Evolutionary conservation across 1,140 invertebrate genomes (phyloP).

Genomic region (Odontomachus brunneus): DNA sequence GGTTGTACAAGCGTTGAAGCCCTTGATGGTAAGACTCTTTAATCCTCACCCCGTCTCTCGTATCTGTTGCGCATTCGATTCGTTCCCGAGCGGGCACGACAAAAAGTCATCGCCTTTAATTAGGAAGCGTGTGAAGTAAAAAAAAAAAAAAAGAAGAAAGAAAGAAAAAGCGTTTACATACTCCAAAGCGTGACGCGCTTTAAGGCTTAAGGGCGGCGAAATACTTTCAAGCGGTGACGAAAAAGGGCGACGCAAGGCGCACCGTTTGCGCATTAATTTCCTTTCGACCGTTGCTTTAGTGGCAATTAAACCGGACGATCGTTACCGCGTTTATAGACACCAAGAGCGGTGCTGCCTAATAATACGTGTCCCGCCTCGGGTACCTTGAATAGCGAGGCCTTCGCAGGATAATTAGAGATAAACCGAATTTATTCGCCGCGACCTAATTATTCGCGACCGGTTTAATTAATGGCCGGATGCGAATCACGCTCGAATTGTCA

Average conservation of each 20-base stretch:
- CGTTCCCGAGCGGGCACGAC: neutral
- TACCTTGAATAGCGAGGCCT: conserved; percentile 67
- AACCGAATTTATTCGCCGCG: conserved; percentile 73
- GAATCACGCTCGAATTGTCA: conserved; percentile 65
- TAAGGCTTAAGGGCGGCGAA: conserved; percentile 17
- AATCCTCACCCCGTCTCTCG: neutral
- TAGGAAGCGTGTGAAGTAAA: conserved; percentile 17
- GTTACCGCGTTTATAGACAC: conserved; percentile 54
- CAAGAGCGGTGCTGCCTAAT: conserved; percentile 60
- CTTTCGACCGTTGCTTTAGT: conserved; percentile 59
- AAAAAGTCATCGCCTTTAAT: conserved; percentile 22
- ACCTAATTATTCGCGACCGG: conserved; percentile 73
- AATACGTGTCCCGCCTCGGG: conserved; percentile 44
- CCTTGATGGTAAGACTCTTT: neutral
- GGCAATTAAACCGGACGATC: conserved; percentile 69
- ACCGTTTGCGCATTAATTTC: conserved; percentile 53
- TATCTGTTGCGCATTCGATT: neutral
- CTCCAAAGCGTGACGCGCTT: neutral
- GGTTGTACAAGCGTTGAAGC: neutral
- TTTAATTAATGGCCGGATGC: conserved; percentile 72
- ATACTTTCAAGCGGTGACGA: conserved; percentile 30
- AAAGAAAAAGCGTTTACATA: conserved; percentile 34
- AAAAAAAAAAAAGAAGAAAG: no score
- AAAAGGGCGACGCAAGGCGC: conserved; percentile 28
- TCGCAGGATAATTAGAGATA: conserved; percentile 74